Evolutionary conservation across 2,113 vertebrate genomes (phyloP).

Genomic region (Uropsilus gracilis): DNA sequence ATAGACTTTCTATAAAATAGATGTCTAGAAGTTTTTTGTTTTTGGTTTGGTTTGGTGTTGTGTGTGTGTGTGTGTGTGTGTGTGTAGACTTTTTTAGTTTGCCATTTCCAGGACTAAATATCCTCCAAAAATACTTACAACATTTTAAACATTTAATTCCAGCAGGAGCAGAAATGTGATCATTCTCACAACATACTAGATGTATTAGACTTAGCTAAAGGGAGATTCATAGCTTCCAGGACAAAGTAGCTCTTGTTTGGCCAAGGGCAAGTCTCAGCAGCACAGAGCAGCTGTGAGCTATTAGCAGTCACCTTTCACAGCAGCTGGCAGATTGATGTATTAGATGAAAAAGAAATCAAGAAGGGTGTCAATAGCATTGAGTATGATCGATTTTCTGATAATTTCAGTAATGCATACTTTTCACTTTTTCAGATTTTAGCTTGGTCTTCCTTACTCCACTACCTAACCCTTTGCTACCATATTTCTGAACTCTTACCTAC

Average conservation of each 20-base stretch:
- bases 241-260: background rate
- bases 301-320: background rate
- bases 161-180: constrained; percentile 1
- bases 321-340: background rate
- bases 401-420: background rate
- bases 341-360: background rate
- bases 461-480: background rate
- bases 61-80: background rate
- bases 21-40: background rate
- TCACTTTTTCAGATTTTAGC: background rate
- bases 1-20: background rate
- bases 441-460: background rate
- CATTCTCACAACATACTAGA: background rate
- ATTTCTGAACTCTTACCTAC: background rate
- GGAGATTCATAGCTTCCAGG: background rate
- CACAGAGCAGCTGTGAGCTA: background rate
- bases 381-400: background rate
- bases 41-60: too few species aligned
- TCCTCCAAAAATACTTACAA: background rate
- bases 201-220: background rate
- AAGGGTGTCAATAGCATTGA: background rate
- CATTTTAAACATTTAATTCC: background rate
- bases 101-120: background rate
- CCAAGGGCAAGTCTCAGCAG: background rate
- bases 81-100: background rate